These are phyloP conservation scores for Diphyllodes magnificus DNA, from an alignment of 2,113 vertebrate genomes.

Conservation along the genomic window DNA sequence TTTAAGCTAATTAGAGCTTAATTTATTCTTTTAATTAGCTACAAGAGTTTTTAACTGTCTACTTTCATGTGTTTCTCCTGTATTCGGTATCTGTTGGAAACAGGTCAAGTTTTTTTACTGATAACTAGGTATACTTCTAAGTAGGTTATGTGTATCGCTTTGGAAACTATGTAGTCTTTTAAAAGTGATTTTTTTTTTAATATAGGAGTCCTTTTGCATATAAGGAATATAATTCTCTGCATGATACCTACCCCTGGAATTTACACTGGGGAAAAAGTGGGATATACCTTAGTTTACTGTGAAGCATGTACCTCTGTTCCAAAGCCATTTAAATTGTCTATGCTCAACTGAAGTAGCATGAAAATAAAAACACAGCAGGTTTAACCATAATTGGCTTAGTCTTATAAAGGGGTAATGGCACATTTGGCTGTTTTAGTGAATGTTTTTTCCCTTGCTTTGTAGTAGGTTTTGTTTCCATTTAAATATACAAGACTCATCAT, in stretches of 20 bases:
- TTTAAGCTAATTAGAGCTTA: neutral
- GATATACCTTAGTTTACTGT: neutral
- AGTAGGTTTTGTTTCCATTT: neutral
- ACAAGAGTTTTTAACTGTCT: neutral
- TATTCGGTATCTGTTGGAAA: neutral
- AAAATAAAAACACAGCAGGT: neutral
- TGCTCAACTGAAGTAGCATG: constrained; percentile 12
- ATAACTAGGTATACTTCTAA: neutral
- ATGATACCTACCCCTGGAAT: neutral
- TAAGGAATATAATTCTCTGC: neutral
- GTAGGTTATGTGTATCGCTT: neutral
- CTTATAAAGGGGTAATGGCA: neutral
- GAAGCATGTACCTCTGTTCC: neutral
- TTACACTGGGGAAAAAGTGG: neutral
- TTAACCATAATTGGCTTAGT: neutral
- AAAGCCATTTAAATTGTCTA: neutral
- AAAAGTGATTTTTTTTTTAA: neutral
- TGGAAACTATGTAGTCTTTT: neutral
- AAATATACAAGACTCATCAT: neutral
- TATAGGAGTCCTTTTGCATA: neutral
- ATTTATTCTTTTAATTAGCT: neutral
- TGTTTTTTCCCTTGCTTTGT: neutral
- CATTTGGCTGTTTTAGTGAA: neutral
- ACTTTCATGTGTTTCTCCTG: neutral
- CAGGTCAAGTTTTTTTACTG: neutral